Conservation (phyloP, 37 sponge, comb jelly and placozoan species). For the Mnemiopsis leidyi region DNA sequence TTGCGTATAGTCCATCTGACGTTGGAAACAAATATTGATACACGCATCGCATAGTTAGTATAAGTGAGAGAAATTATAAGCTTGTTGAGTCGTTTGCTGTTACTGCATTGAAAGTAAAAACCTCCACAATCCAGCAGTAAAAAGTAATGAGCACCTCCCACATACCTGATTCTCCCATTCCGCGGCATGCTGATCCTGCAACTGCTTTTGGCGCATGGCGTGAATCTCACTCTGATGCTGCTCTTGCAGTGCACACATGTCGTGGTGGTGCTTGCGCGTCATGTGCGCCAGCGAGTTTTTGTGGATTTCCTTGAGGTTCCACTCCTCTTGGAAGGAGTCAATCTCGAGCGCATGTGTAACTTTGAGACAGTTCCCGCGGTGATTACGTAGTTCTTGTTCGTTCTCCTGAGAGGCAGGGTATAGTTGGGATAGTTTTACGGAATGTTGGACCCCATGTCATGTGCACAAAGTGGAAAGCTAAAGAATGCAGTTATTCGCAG, state of each 20-base stretch:
- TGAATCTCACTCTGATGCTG: conserved; percentile 87
- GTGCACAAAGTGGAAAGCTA: too few species aligned
- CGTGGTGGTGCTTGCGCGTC: conserved; percentile 73
- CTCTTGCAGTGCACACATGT: conserved; percentile 81
- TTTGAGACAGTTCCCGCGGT: conserved; percentile 35
- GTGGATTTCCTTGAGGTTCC: conserved; percentile 69
- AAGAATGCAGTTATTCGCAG: too few species aligned
- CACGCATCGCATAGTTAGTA: too few species aligned
- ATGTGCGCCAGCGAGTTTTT: conserved; percentile 88
- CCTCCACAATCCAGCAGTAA: too few species aligned
- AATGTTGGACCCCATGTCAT: too few species aligned
- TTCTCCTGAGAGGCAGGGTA: conserved; percentile 20
- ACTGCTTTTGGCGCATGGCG: conserved; percentile 78
- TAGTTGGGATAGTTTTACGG: too few species aligned
- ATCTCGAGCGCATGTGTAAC: not conserved
- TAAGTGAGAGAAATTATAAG: too few species aligned
- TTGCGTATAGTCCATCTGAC: conserved; percentile 90
- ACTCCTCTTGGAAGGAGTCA: conserved; percentile 50
- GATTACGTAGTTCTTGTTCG: not conserved
- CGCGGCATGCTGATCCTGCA: conserved; percentile 80
- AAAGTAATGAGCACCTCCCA: not conserved
- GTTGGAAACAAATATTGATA: too few species aligned
- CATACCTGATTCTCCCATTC: conserved; percentile 97
- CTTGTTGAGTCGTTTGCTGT: too few species aligned
- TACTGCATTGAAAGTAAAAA: too few species aligned